Base-by-base conservation (phyloP, 2,113 vertebrate species). In the Tamias sibiricus region DNA sequence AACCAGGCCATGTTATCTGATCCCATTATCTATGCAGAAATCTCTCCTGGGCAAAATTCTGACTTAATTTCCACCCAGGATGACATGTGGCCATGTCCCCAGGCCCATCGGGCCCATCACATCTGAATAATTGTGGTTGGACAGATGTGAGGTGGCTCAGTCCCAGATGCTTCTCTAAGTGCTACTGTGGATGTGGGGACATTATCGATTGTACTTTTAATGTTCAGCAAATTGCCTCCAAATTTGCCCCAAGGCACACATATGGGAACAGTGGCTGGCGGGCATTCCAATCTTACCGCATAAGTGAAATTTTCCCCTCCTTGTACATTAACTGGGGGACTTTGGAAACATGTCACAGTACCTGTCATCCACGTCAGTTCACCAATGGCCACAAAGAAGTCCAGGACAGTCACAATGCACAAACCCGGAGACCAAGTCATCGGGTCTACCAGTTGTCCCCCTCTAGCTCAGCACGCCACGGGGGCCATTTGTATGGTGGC, bases 361-460 rank as follows among this genome's bases (percentile, higher is more conserved):
- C 1, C 1, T 28, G 90, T 35, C 40, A 1, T 40, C 6, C 32
- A 3, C 2, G 0, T 20, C 24, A 44, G 0, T 19, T 40, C 32
- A 22, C 16, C 42, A n/a, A 2, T 17, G n/a, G 3, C 37, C 35
- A 8, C 30, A 37, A 17, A 32, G 22, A 49, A 62, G 26, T 11
- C 74, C 8, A 54, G 6, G 76, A 42, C 4, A 6, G 5, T 30
- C 2, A 26, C n/a, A 47, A 6, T 0, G 1, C 12, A 19, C 22
- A 40, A 44, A 22, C 0, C 2, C 4, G 4, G 79, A 3, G 80
- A 57, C 57, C 10, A 37, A 76, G 95, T 90, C 91, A n/a, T 8
- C 88, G 69, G 95, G 95, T 90, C 92, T 40, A 47, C 88, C 0
- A 1, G 0, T 6, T 9, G 69, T 66, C 82, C 72, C 89, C 84